Percentiles rank a stretch among this genome's conserved stretches.
Conservation (phyloP, 2,888 invertebrate species). For the Drosophila nr. perissopoda region DNA sequence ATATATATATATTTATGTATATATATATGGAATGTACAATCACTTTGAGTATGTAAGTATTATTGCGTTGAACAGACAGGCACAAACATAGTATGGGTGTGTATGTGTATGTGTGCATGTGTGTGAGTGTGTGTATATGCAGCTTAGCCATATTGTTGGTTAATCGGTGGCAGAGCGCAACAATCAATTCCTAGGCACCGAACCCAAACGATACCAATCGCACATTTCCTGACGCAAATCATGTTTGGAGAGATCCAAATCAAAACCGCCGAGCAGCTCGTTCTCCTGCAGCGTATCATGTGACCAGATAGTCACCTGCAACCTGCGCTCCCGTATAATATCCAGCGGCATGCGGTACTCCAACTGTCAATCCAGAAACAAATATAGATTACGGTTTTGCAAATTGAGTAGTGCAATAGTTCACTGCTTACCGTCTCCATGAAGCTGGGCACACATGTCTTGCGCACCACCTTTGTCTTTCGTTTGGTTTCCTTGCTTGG, state of each 20-base stretch:
- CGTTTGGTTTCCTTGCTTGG: slow-evolving; percentile 96
- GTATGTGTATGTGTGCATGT: slow-evolving; percentile 16
- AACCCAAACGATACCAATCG: slow-evolving; percentile 93
- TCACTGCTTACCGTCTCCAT: slow-evolving; percentile 94
- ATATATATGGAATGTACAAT: slow-evolving; percentile 76
- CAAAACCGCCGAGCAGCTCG: slow-evolving; percentile 96
- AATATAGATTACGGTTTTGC: neutral
- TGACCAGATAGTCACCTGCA: slow-evolving; percentile 98
- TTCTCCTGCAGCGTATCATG: slow-evolving; percentile 97
- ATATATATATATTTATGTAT: slow-evolving; percentile 31
- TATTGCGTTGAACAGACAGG: slow-evolving; percentile 78
- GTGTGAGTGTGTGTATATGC: slow-evolving; percentile 16
- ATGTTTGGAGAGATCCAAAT: slow-evolving; percentile 90
- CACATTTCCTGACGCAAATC: slow-evolving; percentile 92
- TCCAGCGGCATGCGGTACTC: slow-evolving; percentile 95
- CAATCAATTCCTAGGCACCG: slow-evolving; percentile 77
- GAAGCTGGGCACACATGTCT: slow-evolving; percentile 97
- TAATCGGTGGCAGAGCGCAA: slow-evolving; percentile 9
- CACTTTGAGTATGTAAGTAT: slow-evolving; percentile 76
- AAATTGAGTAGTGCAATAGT: neutral
- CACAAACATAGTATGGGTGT: slow-evolving; percentile 54
- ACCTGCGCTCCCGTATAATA: slow-evolving; percentile 89
- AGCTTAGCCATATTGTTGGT: slow-evolving; percentile 51
- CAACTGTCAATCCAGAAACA: slow-evolving; percentile 86
- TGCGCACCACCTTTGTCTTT: slow-evolving; percentile 96